Conservation (phyloP, 1,140 invertebrate genomes). For the Tribolium castaneum region DNA sequence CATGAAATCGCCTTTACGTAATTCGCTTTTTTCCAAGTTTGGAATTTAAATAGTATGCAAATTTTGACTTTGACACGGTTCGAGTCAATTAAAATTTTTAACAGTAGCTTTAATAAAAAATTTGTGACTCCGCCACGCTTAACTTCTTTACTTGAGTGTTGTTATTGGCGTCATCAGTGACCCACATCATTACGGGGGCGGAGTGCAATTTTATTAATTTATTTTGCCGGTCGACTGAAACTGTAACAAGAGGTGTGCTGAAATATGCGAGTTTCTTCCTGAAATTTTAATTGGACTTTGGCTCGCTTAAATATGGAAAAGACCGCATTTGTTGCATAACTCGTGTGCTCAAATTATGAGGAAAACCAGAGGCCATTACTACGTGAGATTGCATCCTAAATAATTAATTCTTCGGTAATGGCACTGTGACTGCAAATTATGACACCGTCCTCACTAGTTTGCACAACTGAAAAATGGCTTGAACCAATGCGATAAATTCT, state of each 20-base stretch:
- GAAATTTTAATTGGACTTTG: neutral
- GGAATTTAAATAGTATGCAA: conserved; percentile 15
- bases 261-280: neutral
- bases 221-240: conserved; percentile 28
- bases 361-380: neutral
- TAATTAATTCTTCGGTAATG: neutral
- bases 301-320: neutral
- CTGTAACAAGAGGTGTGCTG: neutral
- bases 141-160: neutral
- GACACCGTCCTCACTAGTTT: neutral
- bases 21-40: conserved; percentile 1
- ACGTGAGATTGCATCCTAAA: neutral
- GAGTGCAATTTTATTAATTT: conserved; percentile 23
- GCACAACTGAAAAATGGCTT: neutral
- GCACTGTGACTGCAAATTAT: neutral
- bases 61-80: conserved; percentile 28
- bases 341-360: neutral
- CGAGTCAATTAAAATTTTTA: neutral
- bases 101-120: neutral
- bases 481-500: too few relatives aligned
- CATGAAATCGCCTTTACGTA: neutral
- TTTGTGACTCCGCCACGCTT: neutral
- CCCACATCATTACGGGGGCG: conserved; percentile 15
- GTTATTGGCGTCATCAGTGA: neutral
- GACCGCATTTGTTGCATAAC: too few relatives aligned